These are phyloP conservation scores for Seriola quinqueradiata DNA, from an alignment of 2,113 vertebrate species.

Conservation along the genomic window DNA sequence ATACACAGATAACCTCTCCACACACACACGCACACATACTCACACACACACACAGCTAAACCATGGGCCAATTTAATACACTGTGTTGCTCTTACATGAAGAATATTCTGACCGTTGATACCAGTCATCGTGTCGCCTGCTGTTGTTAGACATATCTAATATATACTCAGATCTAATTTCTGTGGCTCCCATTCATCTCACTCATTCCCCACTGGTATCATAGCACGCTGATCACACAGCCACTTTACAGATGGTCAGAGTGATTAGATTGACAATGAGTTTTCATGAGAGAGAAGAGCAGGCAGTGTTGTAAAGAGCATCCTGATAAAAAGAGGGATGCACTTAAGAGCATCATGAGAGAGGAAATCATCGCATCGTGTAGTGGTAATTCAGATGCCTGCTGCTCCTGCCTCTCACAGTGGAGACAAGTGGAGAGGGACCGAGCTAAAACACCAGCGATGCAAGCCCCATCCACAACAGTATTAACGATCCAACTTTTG, in stretches of 20 bases:
- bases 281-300: conserved; percentile 44
- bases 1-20: conserved; percentile 18
- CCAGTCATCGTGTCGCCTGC: not conserved
- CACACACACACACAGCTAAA: conserved; percentile 12
- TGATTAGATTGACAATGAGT: conserved; percentile 68
- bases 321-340: conserved; percentile 39
- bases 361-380: conserved; percentile 45
- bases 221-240: conserved; percentile 36
- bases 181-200: conserved; percentile 37
- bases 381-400: conserved; percentile 45
- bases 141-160: conserved; percentile 22
- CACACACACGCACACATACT: conserved; percentile 1
- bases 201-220: conserved; percentile 34
- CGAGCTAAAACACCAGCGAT: conserved; percentile 10
- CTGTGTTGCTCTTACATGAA: conserved; percentile 14
- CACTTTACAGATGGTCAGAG: conserved; percentile 66
- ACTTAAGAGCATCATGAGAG: conserved; percentile 55
- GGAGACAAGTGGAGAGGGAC: conserved; percentile 40
- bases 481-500: conserved; percentile 30
- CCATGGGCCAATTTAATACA: conserved; percentile 14
- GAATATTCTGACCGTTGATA: conserved; percentile 1
- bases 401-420: conserved; percentile 34
- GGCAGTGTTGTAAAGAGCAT: conserved; percentile 53
- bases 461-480: conserved; percentile 11
- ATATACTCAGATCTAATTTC: conserved; percentile 22